Evolutionary conservation across 2,888 invertebrate genomes (phyloP).

Genomic region (Stegophylla sp.): DNA sequence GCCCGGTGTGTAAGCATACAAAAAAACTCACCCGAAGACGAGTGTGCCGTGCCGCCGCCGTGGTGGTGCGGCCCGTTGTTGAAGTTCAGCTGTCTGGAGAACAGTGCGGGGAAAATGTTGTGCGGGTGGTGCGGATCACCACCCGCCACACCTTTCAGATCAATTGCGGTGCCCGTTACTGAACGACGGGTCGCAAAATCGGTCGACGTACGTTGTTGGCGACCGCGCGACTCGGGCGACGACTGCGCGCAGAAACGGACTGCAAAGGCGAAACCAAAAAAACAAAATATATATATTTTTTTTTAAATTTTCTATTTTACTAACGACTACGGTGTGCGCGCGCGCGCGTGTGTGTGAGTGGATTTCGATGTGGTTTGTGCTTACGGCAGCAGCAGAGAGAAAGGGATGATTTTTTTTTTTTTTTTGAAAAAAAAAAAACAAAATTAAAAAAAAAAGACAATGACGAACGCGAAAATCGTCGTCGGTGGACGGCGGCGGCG

Average conservation of each 20-base stretch:
- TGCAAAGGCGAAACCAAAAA: background rate
- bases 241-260: background rate
- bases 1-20: no score
- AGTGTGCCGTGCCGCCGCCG: conserved; percentile 59
- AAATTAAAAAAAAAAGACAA: background rate
- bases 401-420: no score
- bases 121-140: conserved; percentile 72
- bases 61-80: conserved; percentile 61
- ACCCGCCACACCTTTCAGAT: conserved; percentile 59
- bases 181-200: conserved; percentile 35
- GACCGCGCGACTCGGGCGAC: background rate
- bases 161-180: conserved; percentile 57
- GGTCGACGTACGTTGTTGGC: conserved; percentile 10
- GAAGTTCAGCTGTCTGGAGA: conserved; percentile 87
- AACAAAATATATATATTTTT: no score
- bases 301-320: no score
- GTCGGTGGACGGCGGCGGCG: background rate
- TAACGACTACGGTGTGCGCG: background rate
- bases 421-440: background rate
- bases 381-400: no score
- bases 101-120: conserved; percentile 90
- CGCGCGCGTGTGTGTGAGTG: background rate
- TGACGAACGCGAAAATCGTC: conserved; percentile 4
- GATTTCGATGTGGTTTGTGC: no score
- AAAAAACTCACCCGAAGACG: conserved; percentile 56